Evolutionary conservation across 2,888 invertebrate species (phyloP).

Genomic region (Agrochola lota): DNA sequence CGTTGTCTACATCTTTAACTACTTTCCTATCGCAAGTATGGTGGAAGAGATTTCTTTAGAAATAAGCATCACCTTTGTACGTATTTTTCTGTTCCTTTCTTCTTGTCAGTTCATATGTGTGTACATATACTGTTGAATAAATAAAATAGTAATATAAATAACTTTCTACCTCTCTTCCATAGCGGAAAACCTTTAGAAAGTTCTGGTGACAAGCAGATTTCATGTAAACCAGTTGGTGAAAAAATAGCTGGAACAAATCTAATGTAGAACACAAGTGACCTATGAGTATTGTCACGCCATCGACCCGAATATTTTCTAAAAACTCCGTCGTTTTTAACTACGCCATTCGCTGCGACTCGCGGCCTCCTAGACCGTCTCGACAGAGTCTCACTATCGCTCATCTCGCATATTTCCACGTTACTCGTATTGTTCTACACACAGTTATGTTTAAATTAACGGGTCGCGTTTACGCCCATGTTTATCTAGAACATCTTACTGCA

Average conservation of each 20-base stretch:
- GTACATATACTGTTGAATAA: too few species aligned
- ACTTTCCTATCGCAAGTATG: too few species aligned
- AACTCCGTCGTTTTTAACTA: neutral
- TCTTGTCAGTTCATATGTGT: too few species aligned
- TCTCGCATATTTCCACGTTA: constrained; percentile 64
- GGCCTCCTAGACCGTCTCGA: constrained; percentile 24
- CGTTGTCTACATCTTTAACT: too few species aligned
- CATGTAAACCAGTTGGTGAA: too few species aligned
- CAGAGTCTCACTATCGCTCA: constrained; percentile 49
- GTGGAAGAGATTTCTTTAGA: too few species aligned
- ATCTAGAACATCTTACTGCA: constrained; percentile 61
- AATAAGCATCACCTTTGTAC: too few species aligned
- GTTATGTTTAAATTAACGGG: constrained; percentile 61
- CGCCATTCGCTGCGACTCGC: neutral
- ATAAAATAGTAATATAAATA: too few species aligned
- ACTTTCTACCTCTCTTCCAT: neutral
- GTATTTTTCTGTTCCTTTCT: too few species aligned
- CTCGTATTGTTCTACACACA: constrained; percentile 54
- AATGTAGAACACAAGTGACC: neutral
- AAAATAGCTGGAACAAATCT: neutral
- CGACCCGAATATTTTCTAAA: neutral
- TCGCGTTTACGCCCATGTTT: constrained; percentile 58
- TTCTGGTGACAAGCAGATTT: neutral
- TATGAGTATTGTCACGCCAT: neutral
- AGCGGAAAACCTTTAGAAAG: neutral